A percentile compares a stretch with the other conserved stretches of the same genome.
Conservation (phyloP, 2,797 vertebrate species). For the Ctenosaura bakeri region DNA sequence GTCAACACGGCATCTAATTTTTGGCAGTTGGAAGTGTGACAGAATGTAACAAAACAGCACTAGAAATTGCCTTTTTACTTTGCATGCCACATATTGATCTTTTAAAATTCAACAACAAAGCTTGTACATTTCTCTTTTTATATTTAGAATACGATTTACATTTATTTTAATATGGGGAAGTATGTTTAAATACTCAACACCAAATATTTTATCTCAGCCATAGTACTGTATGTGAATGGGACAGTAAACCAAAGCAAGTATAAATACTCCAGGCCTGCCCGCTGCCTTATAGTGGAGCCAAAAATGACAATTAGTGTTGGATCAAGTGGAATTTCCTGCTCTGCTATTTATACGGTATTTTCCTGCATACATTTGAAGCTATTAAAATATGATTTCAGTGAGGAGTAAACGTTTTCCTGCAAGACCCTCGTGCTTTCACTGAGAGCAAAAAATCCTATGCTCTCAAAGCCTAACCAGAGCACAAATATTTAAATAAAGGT, state of each 20-base stretch:
- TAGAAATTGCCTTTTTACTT: not conserved
- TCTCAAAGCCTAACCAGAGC: constrained; percentile 5
- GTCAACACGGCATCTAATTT: not conserved
- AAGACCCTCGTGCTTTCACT: constrained; percentile 29
- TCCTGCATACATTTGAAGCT: constrained; percentile 41
- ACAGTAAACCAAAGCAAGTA: constrained; percentile 47
- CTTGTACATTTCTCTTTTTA: not conserved
- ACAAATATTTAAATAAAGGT: constrained; percentile 36
- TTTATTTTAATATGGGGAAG: constrained; percentile 49
- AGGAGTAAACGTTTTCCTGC: constrained; percentile 28
- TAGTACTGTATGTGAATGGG: constrained; percentile 34
- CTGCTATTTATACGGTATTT: constrained; percentile 59
- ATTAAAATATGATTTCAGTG: constrained; percentile 49
- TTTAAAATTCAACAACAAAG: constrained; percentile 16
- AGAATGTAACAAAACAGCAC: not conserved
- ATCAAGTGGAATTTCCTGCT: constrained; percentile 59
- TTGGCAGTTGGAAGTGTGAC: not conserved
- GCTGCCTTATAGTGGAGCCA: constrained; percentile 49
- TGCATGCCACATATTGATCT: not conserved
- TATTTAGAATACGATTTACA: constrained; percentile 39
- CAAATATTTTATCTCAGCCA: constrained; percentile 44
- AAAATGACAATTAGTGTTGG: constrained; percentile 54
- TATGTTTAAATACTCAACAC: constrained; percentile 40
- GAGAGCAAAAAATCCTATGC: constrained; percentile 10
- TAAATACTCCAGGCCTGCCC: constrained; percentile 47